Percentiles rank a stretch among this genome's conserved stretches.
phyloP scores from a whole-genome alignment of 2,797 vertebrate species.

The Poliocrania exsul region DNA sequence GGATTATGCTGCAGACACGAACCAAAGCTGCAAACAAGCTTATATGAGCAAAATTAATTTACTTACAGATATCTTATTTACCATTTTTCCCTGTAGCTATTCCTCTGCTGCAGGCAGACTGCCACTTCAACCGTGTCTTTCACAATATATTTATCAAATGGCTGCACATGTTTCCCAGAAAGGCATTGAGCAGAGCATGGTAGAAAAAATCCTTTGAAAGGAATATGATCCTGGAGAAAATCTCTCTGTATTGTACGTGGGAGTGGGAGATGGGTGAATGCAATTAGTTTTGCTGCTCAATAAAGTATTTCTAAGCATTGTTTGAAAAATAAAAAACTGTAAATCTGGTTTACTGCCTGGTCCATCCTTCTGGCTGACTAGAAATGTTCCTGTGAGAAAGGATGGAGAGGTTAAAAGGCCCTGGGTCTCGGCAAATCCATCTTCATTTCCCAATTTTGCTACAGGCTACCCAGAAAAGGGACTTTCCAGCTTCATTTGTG shows the following conservation, averaged over 20 bases:
- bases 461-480: not conserved
- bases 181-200: not conserved
- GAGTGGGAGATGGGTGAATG: not conserved
- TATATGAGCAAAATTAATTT: conserved; percentile 37
- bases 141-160: not conserved
- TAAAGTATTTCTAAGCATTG: not conserved
- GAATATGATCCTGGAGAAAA: not conserved
- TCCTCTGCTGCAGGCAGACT: not conserved
- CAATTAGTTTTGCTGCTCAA: not conserved
- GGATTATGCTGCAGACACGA: not conserved
- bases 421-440: not conserved
- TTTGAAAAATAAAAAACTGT: not conserved
- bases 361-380: not conserved
- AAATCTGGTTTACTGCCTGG: not conserved
- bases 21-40: conserved; percentile 32
- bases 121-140: not conserved
- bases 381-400: not conserved
- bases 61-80: conserved; percentile 18
- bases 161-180: not conserved
- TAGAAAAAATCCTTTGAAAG: not conserved
- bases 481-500: not conserved
- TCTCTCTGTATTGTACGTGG: not conserved
- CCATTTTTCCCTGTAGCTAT: not conserved
- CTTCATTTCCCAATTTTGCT: not conserved
- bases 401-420: not conserved